These are phyloP conservation scores for Eidolon helvum DNA, from an alignment of 2,113 vertebrate species.

Conservation along the genomic window DNA sequence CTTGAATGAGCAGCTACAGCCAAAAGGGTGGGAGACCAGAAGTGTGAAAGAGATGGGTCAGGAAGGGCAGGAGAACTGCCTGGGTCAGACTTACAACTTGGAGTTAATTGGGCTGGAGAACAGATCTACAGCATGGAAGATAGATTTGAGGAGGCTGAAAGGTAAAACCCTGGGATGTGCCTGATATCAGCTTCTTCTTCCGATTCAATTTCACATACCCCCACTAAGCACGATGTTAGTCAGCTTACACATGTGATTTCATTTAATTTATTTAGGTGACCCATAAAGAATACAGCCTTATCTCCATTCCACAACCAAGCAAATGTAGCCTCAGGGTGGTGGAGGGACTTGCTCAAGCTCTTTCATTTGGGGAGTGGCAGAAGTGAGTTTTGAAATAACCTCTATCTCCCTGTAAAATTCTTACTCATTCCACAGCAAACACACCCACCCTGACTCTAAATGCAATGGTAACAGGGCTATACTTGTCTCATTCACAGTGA, in stretches of 20 bases:
- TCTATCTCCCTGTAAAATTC: background rate
- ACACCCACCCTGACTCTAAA: background rate
- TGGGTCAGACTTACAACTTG: background rate
- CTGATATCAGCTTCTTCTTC: background rate
- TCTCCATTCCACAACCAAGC: background rate
- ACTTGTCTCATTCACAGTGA: background rate
- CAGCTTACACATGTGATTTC: background rate
- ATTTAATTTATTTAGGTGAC: background rate
- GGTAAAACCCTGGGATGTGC: background rate
- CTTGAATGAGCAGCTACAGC: background rate
- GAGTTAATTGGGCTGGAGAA: background rate
- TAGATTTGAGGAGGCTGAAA: background rate
- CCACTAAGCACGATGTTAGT: background rate
- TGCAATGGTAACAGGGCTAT: background rate
- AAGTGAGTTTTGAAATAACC: background rate
- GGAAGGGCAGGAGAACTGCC: background rate
- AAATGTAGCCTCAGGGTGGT: background rate
- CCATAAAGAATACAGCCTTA: background rate
- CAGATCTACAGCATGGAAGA: background rate
- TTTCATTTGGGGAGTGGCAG: background rate
- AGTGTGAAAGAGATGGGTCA: background rate
- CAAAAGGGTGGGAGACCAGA: background rate
- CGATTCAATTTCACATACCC: background rate
- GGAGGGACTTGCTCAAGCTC: background rate
- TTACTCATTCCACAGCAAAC: background rate